Percentiles rank a stretch among this genome's conserved stretches.
Evolutionary conservation across 2,797 vertebrate genomes (phyloP).

Genomic region (Spondyliosoma cantharus): DNA sequence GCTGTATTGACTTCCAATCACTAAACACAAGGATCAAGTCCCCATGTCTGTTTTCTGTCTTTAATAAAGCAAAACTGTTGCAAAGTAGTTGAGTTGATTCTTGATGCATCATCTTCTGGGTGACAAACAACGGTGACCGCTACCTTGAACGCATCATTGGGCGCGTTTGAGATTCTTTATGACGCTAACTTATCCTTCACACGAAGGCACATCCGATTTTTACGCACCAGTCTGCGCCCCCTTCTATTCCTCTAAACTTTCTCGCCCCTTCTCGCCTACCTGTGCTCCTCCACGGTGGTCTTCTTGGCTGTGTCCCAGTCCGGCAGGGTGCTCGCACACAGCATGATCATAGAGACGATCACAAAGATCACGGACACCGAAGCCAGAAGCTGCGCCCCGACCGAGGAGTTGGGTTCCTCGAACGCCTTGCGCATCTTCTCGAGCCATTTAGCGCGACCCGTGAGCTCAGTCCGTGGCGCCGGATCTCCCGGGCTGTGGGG

Average conservation of each 20-base stretch:
- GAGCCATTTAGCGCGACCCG: constrained; percentile 88
- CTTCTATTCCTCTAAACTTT: no score
- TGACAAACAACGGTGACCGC: constrained; percentile 16
- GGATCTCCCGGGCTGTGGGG: constrained; percentile 63
- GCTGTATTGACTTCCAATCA: constrained; percentile 31
- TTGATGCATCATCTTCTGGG: not conserved
- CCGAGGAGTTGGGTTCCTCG: constrained; percentile 96
- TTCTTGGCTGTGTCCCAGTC: constrained; percentile 97
- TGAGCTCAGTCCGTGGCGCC: constrained; percentile 61
- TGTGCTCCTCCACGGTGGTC: constrained; percentile 95
- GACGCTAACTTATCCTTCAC: not conserved
- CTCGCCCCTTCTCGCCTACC: constrained; percentile 86
- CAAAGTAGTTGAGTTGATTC: not conserved
- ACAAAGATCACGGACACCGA: constrained; percentile 96
- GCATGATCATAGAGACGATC: constrained; percentile 96
- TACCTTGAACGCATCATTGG: not conserved
- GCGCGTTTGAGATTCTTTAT: not conserved
- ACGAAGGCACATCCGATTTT: constrained; percentile 33
- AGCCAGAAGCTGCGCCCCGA: constrained; percentile 94
- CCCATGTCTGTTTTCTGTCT: not conserved
- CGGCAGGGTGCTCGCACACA: constrained; percentile 96
- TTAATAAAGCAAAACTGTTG: no score
- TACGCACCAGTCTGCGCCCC: constrained; percentile 37
- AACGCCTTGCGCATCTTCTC: constrained; percentile 94
- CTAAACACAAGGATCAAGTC: constrained; percentile 11